Conservation (phyloP, 2,797 vertebrate genomes). For the Cossypha polioptera region DNA sequence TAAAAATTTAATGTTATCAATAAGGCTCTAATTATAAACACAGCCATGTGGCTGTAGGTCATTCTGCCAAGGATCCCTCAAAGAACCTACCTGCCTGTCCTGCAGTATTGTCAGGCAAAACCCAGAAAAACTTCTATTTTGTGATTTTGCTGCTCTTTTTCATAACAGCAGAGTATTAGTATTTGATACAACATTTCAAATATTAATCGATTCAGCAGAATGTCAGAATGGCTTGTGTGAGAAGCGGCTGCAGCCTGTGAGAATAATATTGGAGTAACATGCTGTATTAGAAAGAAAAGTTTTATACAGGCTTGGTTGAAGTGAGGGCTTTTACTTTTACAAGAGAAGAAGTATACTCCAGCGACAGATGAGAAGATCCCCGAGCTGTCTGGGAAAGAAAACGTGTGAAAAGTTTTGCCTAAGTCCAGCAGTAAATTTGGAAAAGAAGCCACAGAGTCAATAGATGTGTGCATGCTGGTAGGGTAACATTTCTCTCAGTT, state of each 20-base stretch:
- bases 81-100: background rate
- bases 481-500: background rate
- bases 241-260: background rate
- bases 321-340: background rate
- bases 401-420: background rate
- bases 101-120: background rate
- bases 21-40: background rate
- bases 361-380: background rate
- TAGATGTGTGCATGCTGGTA: background rate
- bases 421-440: background rate
- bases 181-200: background rate
- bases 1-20: background rate
- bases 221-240: background rate
- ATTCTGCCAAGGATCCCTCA: background rate
- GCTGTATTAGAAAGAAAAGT: background rate
- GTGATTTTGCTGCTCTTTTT: background rate
- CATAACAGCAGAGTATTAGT: background rate
- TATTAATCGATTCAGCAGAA: background rate
- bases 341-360: background rate
- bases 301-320: background rate
- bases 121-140: background rate
- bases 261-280: background rate
- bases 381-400: background rate
- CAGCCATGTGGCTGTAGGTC: background rate
- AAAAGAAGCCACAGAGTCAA: background rate